A percentile compares a stretch with the other conserved stretches of the same genome.
phyloP scores from a whole-genome alignment of 2,797 vertebrate genomes.

The Dicrostonyx torquatus region DNA sequence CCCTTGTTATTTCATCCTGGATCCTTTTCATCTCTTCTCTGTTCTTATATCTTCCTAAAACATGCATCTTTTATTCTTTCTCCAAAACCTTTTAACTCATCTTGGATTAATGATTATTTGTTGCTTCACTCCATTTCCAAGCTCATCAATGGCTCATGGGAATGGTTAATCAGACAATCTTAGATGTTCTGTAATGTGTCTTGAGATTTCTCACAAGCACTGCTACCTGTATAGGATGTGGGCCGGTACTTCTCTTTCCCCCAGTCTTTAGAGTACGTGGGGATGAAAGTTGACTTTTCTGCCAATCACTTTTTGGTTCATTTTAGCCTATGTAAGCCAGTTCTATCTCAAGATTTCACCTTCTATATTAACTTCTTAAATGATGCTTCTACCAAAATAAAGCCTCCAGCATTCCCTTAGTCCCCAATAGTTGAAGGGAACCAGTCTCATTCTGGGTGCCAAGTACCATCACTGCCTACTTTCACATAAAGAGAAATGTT shows the following conservation, averaged over 20 bases:
- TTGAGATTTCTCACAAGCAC: not conserved
- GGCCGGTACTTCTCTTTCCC: not conserved
- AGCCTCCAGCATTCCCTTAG: not conserved
- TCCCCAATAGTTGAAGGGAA: too few species aligned
- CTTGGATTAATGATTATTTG: not conserved
- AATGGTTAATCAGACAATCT: not conserved
- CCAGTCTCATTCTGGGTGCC: not conserved
- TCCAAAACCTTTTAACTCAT: not conserved
- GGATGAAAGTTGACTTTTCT: not conserved
- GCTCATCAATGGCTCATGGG: not conserved
- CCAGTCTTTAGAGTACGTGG: not conserved
- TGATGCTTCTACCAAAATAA: not conserved
- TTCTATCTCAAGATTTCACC: not conserved
- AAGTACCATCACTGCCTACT: not conserved
- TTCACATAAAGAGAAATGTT: not conserved
- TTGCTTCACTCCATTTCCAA: not conserved
- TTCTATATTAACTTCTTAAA: not conserved
- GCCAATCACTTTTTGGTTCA: not conserved
- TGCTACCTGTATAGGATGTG: not conserved
- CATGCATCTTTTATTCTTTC: not conserved
- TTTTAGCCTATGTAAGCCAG: not conserved
- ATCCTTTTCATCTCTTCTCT: not conserved
- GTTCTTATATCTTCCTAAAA: not conserved
- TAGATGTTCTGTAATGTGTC: not conserved
- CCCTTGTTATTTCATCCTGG: too few species aligned